Base-by-base conservation (phyloP, 2,888 invertebrate genomes). In the Drepanosiphum platanoidis region DNA sequence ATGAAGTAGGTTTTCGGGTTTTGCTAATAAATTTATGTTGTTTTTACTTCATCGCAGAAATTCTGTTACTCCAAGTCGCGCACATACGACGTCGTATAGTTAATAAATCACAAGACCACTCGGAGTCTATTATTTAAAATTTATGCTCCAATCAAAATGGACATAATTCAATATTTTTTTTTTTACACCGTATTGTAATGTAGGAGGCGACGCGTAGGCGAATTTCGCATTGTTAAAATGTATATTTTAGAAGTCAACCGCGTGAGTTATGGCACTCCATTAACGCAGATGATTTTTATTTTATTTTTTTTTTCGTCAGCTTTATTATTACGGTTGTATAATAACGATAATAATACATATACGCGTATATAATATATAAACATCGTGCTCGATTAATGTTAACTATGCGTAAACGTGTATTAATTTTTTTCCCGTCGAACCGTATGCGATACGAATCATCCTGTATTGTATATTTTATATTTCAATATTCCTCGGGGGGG, bases 1-100 rank as follows among this genome's bases (percentile, higher is more conserved):
- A n/a, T 64, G 61, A 64, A 78, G 18, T 64, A 61, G 36, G 4
- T 61, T 61, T 18, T 30, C 39, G 15, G 58, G 27, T 34, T n/a
- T n/a, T n/a, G 11, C 27, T 61, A 78, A 78, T 42, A 64, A 39
- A 32, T 11, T 64, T n/a, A 27, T 61, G 39, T 78, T 64, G 30
- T 64, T 13, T 75, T 75, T 75, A 75, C 61, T 64, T 39, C 5
- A 18, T 77, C 22, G 18, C 22, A 30, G 22, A 77, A 34, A 5
- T 27, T 64, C 39, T 11, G 46, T 18, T 13, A 46, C 13, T n/a
- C n/a, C n/a, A n/a, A n/a, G n/a, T n/a, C n/a, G n/a, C n/a, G n/a
- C n/a, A 46, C 15, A 42, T 42, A 42, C 3, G 13, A 42, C 8
- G 13, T 1, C 42, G 7, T 15, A 46, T 15, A 46, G 18, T 15